Percentiles rank a stretch among this genome's conserved stretches.
Conservation (phyloP, 2,113 vertebrate genomes). For the Cryptomyrus ogoouensis region DNA sequence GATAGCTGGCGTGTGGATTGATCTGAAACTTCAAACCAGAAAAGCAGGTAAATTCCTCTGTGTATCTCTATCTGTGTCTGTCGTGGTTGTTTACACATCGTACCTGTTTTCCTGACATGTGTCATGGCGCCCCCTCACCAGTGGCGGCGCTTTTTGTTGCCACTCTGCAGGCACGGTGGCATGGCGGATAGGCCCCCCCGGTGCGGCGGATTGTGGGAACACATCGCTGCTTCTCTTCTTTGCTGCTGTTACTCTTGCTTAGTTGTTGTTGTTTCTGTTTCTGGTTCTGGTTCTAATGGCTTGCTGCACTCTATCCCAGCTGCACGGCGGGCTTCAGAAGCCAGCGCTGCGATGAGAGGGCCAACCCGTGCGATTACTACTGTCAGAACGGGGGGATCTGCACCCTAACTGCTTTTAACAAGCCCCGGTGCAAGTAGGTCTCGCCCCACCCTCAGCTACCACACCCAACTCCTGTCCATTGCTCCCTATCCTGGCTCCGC, state of each 20-base stretch:
- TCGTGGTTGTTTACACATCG: not conserved
- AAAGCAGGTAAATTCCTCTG: not conserved
- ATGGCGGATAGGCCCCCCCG: not conserved
- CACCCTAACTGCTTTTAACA: slow-evolving; percentile 84
- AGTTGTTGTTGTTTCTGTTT: slow-evolving; percentile 9
- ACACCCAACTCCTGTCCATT: not conserved
- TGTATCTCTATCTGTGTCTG: not conserved
- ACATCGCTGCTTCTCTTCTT: not conserved
- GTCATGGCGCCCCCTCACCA: not conserved
- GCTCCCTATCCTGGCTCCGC: not conserved
- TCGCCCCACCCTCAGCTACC: slow-evolving; percentile 24
- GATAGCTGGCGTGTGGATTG: not conserved
- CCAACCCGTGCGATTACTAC: slow-evolving; percentile 88
- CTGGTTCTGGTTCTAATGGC: slow-evolving; percentile 11
- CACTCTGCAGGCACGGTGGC: not conserved
- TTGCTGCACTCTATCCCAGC: slow-evolving; percentile 80
- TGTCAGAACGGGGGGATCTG: slow-evolving; percentile 92
- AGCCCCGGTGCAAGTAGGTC: slow-evolving; percentile 89
- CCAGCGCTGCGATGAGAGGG: slow-evolving; percentile 87
- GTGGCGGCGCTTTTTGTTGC: not conserved
- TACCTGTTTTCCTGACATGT: not conserved
- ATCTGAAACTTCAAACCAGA: not conserved
- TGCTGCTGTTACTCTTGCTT: not conserved
- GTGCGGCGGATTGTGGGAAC: slow-evolving; percentile 1
- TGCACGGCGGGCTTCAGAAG: slow-evolving; percentile 86